Base-by-base conservation (phyloP, 2,888 invertebrate genomes). In the Smittia sp. region DNA sequence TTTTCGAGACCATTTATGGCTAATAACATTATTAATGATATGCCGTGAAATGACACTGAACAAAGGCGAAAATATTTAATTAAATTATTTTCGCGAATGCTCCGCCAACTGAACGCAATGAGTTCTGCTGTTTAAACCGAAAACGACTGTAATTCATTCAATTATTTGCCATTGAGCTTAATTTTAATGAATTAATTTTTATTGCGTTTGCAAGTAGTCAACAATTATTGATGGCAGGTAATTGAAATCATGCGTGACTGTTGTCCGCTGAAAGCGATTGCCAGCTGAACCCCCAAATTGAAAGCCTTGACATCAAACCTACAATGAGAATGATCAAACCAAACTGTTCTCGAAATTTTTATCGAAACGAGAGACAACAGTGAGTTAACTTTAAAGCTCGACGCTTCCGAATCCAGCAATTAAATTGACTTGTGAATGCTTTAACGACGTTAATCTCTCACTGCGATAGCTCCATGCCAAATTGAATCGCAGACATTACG, bases 11-110 rank as follows among this genome's bases (percentile, higher is more conserved):
- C 52, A 46, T 46, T 58, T 58, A 58, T 58, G 3, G 15, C 24
- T 58, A 58, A 58, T 58, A 58, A 4, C 58, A 58, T 20, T 24
- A 58, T 58, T 58, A 58, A 58, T 58, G 58, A 58, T 58, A 58
- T 58, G 58, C 58, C 58, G 18, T 15, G 13, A 9, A 20, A 1
- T 22, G 24, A 58, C 58, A 58, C 20, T 58, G 58, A 20, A 58
- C 7, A 18, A 58, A 58, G 11, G 24, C 9, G 22, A 58, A 58
- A 58, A n/a, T 58, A 22, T 58, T 58, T 22, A 58, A 58, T 58
- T 58, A 58, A 58, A 58, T 58, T 58, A 22, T 22, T n/a, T 58
- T 22, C 24, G 3, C 58, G 20, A 13, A 58, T 58, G 58, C 6
- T 58, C 13, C n/a, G 46, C n/a, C 46, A 11, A 46, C 46, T 46